These are phyloP conservation scores for Crotalus horridus DNA, from an alignment of 2,113 vertebrate species.

Conservation along the genomic window DNA sequence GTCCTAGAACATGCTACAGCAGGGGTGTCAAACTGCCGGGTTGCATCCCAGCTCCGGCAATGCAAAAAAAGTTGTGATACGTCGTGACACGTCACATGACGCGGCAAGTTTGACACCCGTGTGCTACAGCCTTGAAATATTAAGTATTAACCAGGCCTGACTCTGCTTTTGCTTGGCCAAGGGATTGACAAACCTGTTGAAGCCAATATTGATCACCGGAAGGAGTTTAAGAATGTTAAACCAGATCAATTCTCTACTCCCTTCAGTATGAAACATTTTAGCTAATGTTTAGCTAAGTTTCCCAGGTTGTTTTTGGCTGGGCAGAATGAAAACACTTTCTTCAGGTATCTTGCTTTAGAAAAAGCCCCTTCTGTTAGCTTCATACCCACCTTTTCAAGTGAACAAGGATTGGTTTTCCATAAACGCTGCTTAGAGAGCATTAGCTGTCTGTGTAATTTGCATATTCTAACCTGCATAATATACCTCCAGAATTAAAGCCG, in stretches of 20 bases:
- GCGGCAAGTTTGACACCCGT: neutral
- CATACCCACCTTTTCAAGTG: neutral
- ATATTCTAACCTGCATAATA: neutral
- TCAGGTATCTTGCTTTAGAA: neutral
- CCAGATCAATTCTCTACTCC: neutral
- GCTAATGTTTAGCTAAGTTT: neutral
- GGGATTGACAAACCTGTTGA: neutral
- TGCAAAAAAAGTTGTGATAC: too few species aligned
- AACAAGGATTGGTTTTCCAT: neutral
- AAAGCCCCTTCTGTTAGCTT: too few species aligned
- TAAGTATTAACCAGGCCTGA: neutral
- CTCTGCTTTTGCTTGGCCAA: neutral
- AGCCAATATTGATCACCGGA: neutral
- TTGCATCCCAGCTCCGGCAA: too few species aligned
- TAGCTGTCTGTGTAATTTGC: neutral
- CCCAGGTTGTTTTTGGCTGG: neutral
- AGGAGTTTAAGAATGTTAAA: neutral
- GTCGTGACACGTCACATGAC: too few species aligned
- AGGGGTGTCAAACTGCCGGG: too few species aligned
- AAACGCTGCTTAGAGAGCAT: neutral
- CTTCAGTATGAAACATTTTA: neutral
- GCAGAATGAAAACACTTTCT: neutral
- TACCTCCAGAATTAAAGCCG: neutral
- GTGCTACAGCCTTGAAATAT: neutral
- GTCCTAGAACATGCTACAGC: too few species aligned